Percentiles rank a stretch among this genome's conserved stretches.
Conservation (phyloP, 2,888 invertebrate species). For the Fabriciana adippe region DNA sequence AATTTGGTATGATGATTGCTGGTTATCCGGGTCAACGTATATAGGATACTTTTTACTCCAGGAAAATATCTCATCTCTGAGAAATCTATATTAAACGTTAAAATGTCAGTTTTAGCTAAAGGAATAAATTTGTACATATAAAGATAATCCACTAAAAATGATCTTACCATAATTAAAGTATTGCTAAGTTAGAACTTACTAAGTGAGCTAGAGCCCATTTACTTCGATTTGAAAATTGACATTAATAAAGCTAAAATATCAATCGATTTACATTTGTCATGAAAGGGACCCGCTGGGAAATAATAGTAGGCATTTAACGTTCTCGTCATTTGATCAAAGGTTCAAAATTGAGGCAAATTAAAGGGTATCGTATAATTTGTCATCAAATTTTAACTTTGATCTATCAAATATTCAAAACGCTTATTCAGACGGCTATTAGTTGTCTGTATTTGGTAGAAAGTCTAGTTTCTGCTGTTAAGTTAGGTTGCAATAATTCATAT, state of each 20-base stretch:
- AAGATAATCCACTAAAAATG: no score
- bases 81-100: no score
- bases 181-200: no score
- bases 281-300: constrained; percentile 17
- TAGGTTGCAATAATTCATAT: background rate
- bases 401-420: background rate
- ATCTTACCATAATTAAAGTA: background rate
- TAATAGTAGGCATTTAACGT: constrained; percentile 15
- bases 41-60: no score
- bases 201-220: no score
- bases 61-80: no score
- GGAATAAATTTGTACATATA: no score
- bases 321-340: constrained; percentile 14
- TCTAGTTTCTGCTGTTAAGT: no score
- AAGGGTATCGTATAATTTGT: background rate
- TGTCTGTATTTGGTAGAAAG: no score
- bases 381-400: background rate
- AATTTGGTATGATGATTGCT: no score
- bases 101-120: no score
- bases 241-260: constrained; percentile 33
- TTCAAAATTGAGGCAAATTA: background rate
- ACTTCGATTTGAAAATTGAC: constrained; percentile 40
- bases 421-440: background rate
- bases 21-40: no score
- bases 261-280: constrained; percentile 30